phyloP scores from a whole-genome alignment of 1,140 invertebrate species.

The Plodia interpunctella region DNA sequence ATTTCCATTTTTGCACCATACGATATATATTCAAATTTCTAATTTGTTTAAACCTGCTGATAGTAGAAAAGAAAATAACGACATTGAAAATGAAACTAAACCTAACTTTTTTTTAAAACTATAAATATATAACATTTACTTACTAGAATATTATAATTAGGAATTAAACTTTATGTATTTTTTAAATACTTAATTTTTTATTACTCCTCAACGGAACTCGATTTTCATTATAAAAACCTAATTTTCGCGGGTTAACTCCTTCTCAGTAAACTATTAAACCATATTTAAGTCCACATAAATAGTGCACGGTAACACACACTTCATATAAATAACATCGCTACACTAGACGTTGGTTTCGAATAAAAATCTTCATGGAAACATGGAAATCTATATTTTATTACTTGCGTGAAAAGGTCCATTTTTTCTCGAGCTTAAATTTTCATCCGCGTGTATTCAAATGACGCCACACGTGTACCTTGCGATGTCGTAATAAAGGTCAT shows the following conservation, averaged over 20 bases:
- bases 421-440: conserved; percentile 33
- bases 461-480: conserved; percentile 35
- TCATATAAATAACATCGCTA: conserved; percentile 56
- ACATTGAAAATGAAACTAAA: too few relatives aligned
- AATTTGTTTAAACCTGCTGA: too few relatives aligned
- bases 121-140: too few relatives aligned
- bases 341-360: conserved; percentile 48
- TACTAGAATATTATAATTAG: too few relatives aligned
- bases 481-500: conserved; percentile 29
- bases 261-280: conserved; percentile 71
- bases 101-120: too few relatives aligned
- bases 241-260: conserved; percentile 52
- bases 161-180: too few relatives aligned
- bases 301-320: conserved; percentile 62
- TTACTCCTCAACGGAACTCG: too few relatives aligned
- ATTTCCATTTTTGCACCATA: too few relatives aligned
- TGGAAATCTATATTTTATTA: conserved; percentile 47
- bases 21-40: too few relatives aligned
- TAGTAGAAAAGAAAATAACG: too few relatives aligned
- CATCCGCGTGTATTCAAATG: conserved; percentile 18
- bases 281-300: conserved; percentile 73
- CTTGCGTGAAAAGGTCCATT: conserved; percentile 27
- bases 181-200: too few relatives aligned
- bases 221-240: conserved; percentile 21
- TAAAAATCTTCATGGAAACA: conserved; percentile 33